Base-by-base conservation (phyloP, 2,888 invertebrate genomes). In the Tanytarsus gracilentus region DNA sequence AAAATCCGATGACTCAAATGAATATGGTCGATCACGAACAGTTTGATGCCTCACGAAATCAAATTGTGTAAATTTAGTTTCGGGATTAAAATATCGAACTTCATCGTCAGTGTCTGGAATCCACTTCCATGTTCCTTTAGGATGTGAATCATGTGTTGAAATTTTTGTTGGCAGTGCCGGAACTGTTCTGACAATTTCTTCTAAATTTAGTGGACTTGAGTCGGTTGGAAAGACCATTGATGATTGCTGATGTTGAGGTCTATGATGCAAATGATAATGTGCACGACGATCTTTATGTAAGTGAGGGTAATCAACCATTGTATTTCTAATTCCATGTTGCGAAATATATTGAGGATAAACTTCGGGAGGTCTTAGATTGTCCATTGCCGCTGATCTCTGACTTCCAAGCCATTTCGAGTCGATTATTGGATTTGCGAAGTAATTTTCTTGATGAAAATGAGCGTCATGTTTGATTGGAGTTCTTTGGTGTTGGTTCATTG, bases 91-190 rank as follows among this genome's bases (percentile, higher is more conserved):
- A n/a, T n/a, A n/a, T 27, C 27, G 14, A 50, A 27, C 26, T 26
- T 2, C 16, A 16, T 50, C 50, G n/a, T 36, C 25, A 18, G 29
- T 21, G 6, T 48, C 58, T 27, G 60, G 50, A 16, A 60, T 25
- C 60, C 60, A 60, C 9, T 60, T 60, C 60, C 60, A 60, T n/a
- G 50, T 16, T 3, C 60, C 60, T 60, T 50, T 60, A 7, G 21
- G 36, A 2, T 50, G 29, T 6, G 11, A 8, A 7, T 23, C 21
- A 1, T 36, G n/a, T n/a, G 21, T 30, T 18, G 44, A 23, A 4
- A 44, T 1, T 18, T 36, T n/a, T 16, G 14, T 36, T 39, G 53
- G 29, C 25, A 16, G 30, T 7, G 29, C 8, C 6, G 9, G 11
- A 29, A 9, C 18, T 44, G 21, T 18, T 11, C 23, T 44, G 8